Conservation (phyloP, 1,140 invertebrate species). For the Drosophila azteca region DNA sequence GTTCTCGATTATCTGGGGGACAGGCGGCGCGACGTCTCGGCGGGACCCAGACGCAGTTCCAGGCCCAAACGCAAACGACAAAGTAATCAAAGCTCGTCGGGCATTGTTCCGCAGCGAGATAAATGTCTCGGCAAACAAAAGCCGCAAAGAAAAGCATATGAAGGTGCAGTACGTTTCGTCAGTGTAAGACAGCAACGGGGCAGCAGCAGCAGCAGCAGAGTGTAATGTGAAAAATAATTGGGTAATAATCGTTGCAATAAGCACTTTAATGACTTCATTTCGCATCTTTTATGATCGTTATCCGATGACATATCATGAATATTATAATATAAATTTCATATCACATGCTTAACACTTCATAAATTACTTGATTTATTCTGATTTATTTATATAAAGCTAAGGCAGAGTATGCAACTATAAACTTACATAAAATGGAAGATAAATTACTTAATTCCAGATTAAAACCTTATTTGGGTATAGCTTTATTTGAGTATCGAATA, state of each 20-base stretch:
- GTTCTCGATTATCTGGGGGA: slow-evolving; percentile 32
- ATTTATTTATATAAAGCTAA: no score
- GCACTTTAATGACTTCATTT: slow-evolving; percentile 1
- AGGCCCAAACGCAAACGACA: neutral
- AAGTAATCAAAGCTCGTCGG: slow-evolving; percentile 29
- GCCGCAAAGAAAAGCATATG: neutral
- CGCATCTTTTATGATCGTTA: no score
- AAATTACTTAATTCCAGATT: no score
- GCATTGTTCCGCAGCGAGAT: slow-evolving; percentile 17
- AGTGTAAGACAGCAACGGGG: no score
- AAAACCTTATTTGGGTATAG: no score
- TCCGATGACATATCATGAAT: no score
- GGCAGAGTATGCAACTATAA: no score
- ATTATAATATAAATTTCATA: no score
- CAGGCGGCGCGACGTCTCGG: neutral
- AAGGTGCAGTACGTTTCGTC: slow-evolving; percentile 13
- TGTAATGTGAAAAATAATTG: neutral
- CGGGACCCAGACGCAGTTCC: neutral
- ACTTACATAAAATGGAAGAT: no score
- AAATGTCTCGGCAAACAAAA: slow-evolving; percentile 3
- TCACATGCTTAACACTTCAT: no score
- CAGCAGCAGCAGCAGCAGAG: neutral
- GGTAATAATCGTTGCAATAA: neutral
- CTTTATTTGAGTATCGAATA: no score
- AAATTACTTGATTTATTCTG: no score